These are phyloP conservation scores for Phymanthus crucifer DNA, from an alignment of 92 coral and sea anemone species.

Conservation along the genomic window DNA sequence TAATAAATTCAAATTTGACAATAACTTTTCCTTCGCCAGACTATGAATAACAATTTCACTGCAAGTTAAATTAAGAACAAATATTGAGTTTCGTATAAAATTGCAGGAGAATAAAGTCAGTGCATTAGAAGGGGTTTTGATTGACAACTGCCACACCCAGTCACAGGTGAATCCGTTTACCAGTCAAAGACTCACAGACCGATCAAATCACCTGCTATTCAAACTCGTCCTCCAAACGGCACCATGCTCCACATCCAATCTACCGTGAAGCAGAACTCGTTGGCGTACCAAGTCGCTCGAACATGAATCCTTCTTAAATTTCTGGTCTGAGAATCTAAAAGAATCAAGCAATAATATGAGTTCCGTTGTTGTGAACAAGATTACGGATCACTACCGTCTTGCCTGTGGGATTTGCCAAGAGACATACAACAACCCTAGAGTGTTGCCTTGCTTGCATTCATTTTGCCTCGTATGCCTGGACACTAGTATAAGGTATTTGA, in stretches of 20 bases:
- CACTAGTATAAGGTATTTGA: constrained; percentile 65
- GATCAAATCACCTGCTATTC: constrained; percentile 35
- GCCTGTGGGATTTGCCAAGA: constrained; percentile 77
- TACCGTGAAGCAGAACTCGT: constrained; percentile 15
- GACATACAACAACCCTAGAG: constrained; percentile 81
- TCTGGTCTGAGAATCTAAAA: background rate
- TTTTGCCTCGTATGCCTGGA: constrained; percentile 83
- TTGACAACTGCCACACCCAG: background rate
- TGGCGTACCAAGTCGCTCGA: background rate
- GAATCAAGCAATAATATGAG: constrained; percentile 39
- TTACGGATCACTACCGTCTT: constrained; percentile 74
- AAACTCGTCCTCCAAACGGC: background rate
- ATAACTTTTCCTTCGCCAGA: background rate
- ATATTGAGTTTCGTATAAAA: background rate
- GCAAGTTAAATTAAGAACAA: background rate
- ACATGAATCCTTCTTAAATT: background rate
- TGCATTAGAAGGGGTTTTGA: background rate
- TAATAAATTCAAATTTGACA: background rate
- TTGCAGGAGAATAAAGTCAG: background rate
- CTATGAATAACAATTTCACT: background rate
- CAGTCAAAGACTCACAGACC: constrained; percentile 31
- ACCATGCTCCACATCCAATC: constrained; percentile 10
- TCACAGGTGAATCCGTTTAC: constrained; percentile 11
- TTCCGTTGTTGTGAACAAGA: constrained; percentile 75
- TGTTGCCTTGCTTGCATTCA: constrained; percentile 82